Percentiles rank a stretch among this genome's conserved stretches.
These are phyloP conservation scores for Lottia gigantea DNA, from an alignment of 2,888 invertebrate species.

Conservation along the genomic window DNA sequence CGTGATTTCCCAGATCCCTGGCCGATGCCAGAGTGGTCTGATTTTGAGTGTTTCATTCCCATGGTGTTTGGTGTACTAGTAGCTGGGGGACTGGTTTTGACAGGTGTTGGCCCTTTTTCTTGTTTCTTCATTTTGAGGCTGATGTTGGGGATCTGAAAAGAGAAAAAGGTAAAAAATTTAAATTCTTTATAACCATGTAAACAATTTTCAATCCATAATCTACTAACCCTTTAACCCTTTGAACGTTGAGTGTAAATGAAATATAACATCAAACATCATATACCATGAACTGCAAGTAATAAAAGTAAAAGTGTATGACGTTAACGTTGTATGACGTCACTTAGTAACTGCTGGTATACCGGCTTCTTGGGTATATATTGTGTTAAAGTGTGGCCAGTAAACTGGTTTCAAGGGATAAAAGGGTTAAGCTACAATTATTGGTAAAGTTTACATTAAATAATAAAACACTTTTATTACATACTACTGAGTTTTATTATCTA, in stretches of 20 bases:
- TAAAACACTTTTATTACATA: background rate
- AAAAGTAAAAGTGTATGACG: too few relatives aligned
- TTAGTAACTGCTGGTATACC: too few relatives aligned
- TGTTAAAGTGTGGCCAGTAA: too few relatives aligned
- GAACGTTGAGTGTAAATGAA: too few relatives aligned
- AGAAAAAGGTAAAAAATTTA: background rate
- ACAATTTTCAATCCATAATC: background rate
- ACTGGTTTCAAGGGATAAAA: too few relatives aligned
- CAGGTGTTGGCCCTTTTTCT: slow-evolving; percentile 21
- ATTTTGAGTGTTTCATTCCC: slow-evolving; percentile 55
- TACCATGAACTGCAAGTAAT: too few relatives aligned
- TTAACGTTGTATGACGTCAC: too few relatives aligned
- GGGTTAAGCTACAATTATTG: too few relatives aligned
- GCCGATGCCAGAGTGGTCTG: slow-evolving; percentile 45
- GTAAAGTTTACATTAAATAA: background rate
- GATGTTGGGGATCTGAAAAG: slow-evolving; percentile 17
- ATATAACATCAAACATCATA: too few relatives aligned
- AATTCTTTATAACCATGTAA: too few relatives aligned
- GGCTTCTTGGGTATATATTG: too few relatives aligned
- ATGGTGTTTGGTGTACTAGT: slow-evolving; percentile 19
- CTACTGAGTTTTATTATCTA: background rate
- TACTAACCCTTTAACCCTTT: too few relatives aligned
- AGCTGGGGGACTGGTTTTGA: background rate
- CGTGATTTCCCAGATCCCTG: slow-evolving; percentile 36
- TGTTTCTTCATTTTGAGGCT: slow-evolving; percentile 30